Evolutionary conservation across 2,888 invertebrate genomes (phyloP), one percentile per base, ranked within the genome.

Genomic region (Epicampocera succincta): DNA sequence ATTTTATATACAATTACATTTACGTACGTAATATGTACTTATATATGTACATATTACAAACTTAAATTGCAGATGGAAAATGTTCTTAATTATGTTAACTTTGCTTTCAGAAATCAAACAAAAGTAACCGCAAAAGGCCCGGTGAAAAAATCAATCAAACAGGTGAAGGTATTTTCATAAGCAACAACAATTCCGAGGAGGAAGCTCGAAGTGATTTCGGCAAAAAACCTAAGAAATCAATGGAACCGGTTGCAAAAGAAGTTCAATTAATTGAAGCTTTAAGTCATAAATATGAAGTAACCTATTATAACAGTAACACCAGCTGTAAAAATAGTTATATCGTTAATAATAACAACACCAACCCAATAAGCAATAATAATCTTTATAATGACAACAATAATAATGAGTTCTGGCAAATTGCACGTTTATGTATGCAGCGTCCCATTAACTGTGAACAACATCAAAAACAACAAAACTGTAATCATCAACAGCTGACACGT

Each of bases 371-470:
- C 44, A 80, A 68, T 68, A 68, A 56, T 19, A 63, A 56, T 54
- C 13, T 40, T 46, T 61, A 44, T 52, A 68, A 38, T 54, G 58
- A 50, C 13, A 19, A 19, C 21, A 68, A 61, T 54, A 77, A 21
- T 17, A 76, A 77, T 33, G 76, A 77, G 17, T 77, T 77, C 56
- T 71, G 76, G 76, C 69, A 77, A 38, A 77, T 77, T 69, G 69
- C 76, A n/a, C 61, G 80, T 13, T 56, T 80, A 8, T 80, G 74
- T 12, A 66, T 80, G 69, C 80, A 80, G 17, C 68, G 74, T 15
- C 79, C 73, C 25, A 52, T 40, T 19, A 79, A 54, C 33, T 66
- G 46, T 21, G 72, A 79, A 44, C 52, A 63, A 52, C 72, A 58
- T 58, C 56, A 71, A 11, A 78, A 78, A 42, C 61, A 50, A 29